A percentile compares a stretch with the other conserved stretches of the same genome.
phyloP scores from a whole-genome alignment of 2,888 invertebrate genomes.

The Augiades crinisus region DNA sequence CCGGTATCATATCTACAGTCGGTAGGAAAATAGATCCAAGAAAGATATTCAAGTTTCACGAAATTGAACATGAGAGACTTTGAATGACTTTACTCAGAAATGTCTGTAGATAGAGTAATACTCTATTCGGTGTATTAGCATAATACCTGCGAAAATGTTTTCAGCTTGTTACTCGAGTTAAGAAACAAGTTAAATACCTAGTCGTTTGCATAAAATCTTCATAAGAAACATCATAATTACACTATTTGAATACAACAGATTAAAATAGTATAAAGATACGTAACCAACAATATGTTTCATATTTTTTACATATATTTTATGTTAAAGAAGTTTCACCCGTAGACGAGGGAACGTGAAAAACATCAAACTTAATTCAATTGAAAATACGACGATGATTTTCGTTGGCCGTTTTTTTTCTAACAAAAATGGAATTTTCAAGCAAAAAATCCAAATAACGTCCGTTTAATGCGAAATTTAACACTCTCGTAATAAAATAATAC shows the following conservation, averaged over 20 bases:
- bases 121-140: slow-evolving; percentile 3
- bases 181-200: not conserved
- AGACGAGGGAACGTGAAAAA: no score
- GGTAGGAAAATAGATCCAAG: slow-evolving; percentile 17
- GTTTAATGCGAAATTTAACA: slow-evolving; percentile 26
- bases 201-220: no score
- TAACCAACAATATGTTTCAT: no score
- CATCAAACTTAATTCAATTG: not conserved
- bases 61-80: slow-evolving; percentile 12
- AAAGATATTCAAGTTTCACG: slow-evolving; percentile 20
- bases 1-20: slow-evolving; percentile 35
- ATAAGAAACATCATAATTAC: no score
- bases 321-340: no score
- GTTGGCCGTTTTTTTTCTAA: no score
- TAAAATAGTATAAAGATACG: no score
- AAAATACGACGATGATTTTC: no score
- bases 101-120: not conserved
- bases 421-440: slow-evolving; percentile 16
- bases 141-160: slow-evolving; percentile 7
- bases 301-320: no score
- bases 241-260: no score
- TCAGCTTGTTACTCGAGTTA: not conserved
- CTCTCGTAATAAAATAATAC: slow-evolving; percentile 26
- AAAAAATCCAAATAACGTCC: slow-evolving; percentile 21
- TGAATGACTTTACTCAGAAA: slow-evolving; percentile 5